These are phyloP conservation scores for Thunnus thynnus DNA, from an alignment of 2,113 vertebrate species.

Conservation along the genomic window DNA sequence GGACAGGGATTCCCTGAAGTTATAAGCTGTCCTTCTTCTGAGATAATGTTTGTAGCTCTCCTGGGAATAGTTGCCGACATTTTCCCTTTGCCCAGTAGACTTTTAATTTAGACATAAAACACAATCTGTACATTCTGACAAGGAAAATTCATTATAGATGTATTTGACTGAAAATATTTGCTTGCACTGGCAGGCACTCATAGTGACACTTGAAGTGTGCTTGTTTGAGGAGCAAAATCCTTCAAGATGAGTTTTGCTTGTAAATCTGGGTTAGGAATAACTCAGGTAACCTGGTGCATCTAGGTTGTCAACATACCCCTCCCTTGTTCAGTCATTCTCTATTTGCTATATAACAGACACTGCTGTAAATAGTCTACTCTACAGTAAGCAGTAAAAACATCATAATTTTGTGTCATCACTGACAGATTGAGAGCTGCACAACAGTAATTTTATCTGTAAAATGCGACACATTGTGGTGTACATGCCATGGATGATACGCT, in stretches of 20 bases:
- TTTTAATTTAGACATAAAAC: conserved; percentile 56
- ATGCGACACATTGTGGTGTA: too few relatives aligned
- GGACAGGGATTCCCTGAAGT: conserved; percentile 75
- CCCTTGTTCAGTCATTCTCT: too few relatives aligned
- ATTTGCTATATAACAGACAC: too few relatives aligned
- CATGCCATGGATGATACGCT: too few relatives aligned
- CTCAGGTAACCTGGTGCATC: background rate
- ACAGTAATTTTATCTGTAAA: too few relatives aligned
- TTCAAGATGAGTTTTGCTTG: background rate
- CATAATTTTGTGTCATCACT: too few relatives aligned
- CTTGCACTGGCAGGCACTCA: conserved; percentile 20
- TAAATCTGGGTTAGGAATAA: background rate
- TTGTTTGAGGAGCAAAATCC: background rate
- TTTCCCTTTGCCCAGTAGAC: conserved; percentile 24
- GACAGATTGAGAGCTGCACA: too few relatives aligned
- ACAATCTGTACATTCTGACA: conserved; percentile 39
- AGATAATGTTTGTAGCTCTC: conserved; percentile 47
- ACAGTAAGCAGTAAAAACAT: too few relatives aligned
- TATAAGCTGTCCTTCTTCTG: conserved; percentile 47
- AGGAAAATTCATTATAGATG: conserved; percentile 26
- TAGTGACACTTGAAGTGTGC: background rate
- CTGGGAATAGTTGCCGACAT: conserved; percentile 36
- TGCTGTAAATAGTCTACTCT: too few relatives aligned
- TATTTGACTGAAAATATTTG: conserved; percentile 46
- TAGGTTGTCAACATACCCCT: too few relatives aligned